phyloP scores from a whole-genome alignment of 2,888 invertebrate genomes.

The Drosophila paranaensis region DNA sequence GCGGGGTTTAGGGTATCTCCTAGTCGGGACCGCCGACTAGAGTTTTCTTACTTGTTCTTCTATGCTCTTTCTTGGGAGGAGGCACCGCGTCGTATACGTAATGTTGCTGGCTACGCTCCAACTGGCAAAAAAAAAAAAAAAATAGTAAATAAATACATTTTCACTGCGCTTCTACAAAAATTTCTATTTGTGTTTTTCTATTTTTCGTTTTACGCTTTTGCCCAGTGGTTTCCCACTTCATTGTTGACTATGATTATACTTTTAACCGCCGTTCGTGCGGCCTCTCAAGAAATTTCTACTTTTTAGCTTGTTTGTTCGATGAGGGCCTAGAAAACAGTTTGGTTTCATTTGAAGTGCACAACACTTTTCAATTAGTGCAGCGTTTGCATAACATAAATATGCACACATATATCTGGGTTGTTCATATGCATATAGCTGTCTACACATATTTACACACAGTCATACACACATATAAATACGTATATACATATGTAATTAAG shows the following conservation, averaged over 20 bases:
- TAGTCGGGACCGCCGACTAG: too few relatives aligned
- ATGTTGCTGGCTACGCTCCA: slow-evolving; percentile 50
- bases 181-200: slow-evolving; percentile 46
- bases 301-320: slow-evolving; percentile 65
- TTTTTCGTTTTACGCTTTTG: slow-evolving; percentile 20
- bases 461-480: neutral
- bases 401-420: neutral
- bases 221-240: slow-evolving; percentile 17
- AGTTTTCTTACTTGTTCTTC: too few relatives aligned
- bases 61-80: slow-evolving; percentile 17
- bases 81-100: slow-evolving; percentile 62
- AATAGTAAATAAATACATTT: slow-evolving; percentile 35
- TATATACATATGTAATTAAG: slow-evolving; percentile 35
- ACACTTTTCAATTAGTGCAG: slow-evolving; percentile 60
- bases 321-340: slow-evolving; percentile 27
- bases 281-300: slow-evolving; percentile 58
- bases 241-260: slow-evolving; percentile 39
- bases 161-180: slow-evolving; percentile 52
- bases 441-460: slow-evolving; percentile 1
- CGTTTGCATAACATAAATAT: slow-evolving; percentile 63
- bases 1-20: too few relatives aligned
- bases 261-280: slow-evolving; percentile 40
- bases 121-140: slow-evolving; percentile 35
- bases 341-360: slow-evolving; percentile 33
- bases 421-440: too few relatives aligned